These are phyloP conservation scores for Pica pica DNA, from an alignment of 2,113 vertebrate genomes.

Conservation along the genomic window DNA sequence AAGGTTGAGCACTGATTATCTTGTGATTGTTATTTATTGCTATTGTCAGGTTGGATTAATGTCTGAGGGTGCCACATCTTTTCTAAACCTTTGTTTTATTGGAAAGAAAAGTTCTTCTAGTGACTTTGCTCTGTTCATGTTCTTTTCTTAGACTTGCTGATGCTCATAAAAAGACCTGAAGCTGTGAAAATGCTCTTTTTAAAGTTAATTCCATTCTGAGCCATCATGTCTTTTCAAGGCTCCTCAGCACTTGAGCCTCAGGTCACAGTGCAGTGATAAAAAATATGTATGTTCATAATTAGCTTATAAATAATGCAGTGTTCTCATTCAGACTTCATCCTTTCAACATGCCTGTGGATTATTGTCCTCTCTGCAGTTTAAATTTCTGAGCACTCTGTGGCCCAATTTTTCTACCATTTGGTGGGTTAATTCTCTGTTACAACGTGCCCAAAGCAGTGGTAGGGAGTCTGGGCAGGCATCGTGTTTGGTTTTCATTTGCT, in stretches of 20 bases:
- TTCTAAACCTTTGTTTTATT: not conserved
- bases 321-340: slow-evolving; percentile 29
- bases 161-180: slow-evolving; percentile 18
- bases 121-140: not conserved
- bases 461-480: not conserved
- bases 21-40: not conserved
- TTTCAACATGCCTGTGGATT: slow-evolving; percentile 32
- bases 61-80: not conserved
- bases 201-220: slow-evolving; percentile 44
- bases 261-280: slow-evolving; percentile 60
- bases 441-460: not conserved
- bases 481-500: not conserved
- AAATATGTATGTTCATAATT: slow-evolving; percentile 68
- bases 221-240: slow-evolving; percentile 5
- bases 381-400: slow-evolving; percentile 30
- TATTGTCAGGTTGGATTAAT: not conserved
- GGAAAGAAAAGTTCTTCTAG: not conserved
- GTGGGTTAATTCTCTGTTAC: slow-evolving; percentile 7
- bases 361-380: slow-evolving; percentile 32
- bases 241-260: slow-evolving; percentile 33
- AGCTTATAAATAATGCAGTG: slow-evolving; percentile 71
- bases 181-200: slow-evolving; percentile 41
- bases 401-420: slow-evolving; percentile 19
- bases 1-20: not conserved
- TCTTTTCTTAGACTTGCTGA: not conserved